These are phyloP conservation scores for Marasmarcha lunaedactyla DNA, from an alignment of 2,888 invertebrate genomes.

Conservation along the genomic window DNA sequence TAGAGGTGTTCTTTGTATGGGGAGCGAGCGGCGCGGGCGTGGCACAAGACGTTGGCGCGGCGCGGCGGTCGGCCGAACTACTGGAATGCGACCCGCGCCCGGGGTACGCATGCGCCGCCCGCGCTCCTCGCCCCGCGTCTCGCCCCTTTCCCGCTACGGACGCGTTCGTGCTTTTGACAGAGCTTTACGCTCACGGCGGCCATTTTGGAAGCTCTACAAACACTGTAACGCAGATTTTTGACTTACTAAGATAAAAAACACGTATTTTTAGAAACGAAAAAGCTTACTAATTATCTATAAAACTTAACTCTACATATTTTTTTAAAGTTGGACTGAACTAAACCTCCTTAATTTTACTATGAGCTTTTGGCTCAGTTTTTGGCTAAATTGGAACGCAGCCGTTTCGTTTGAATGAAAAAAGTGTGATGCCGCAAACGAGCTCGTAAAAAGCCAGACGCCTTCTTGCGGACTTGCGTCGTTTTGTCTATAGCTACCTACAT, in stretches of 20 bases:
- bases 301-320: too few species aligned
- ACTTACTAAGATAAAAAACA: too few species aligned
- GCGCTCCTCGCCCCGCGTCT: constrained; percentile 20
- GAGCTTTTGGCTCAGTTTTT: constrained; percentile 19
- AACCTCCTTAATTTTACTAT: too few species aligned
- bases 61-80: constrained; percentile 54
- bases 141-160: constrained; percentile 24
- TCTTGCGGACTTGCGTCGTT: too few species aligned
- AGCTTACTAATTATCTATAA: too few species aligned
- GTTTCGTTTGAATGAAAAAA: constrained; percentile 25
- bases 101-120: constrained; percentile 55
- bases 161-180: constrained; percentile 41
- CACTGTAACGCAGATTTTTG: not conserved
- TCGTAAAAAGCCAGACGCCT: constrained; percentile 4
- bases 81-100: constrained; percentile 56
- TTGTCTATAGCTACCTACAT: not conserved
- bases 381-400: constrained; percentile 20
- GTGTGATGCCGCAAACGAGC: constrained; percentile 13
- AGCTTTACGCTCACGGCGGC: constrained; percentile 27
- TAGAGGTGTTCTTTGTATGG: constrained; percentile 66
- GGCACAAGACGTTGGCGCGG: constrained; percentile 35
- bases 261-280: too few species aligned
- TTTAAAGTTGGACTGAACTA: too few species aligned
- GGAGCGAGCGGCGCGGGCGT: constrained; percentile 39
- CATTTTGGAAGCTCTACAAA: constrained; percentile 13